Base-by-base conservation (phyloP, 2,888 invertebrate genomes). In the Chloromyia formosa region DNA sequence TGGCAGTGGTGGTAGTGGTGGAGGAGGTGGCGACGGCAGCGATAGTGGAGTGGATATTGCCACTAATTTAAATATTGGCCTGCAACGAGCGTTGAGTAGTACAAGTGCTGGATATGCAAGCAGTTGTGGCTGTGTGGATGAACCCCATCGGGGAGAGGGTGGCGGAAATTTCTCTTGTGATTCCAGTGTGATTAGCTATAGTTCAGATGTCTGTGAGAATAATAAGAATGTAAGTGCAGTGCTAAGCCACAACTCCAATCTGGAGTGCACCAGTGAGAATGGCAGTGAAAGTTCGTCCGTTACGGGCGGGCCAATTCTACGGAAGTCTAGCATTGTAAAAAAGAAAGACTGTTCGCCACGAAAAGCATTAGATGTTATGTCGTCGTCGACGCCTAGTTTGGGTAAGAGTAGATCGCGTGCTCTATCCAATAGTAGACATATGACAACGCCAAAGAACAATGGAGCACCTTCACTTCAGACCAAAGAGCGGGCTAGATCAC, bases 201-300 rank as follows among this genome's bases (percentile, higher is more conserved):
- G 91, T 78, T 93, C 93, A 1, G 93, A 92, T 74, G 75, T 81
- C 7, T 92, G 91, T 81, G 90, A 89, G 74, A 89, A 89, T 78
- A 87, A 88, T 35, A 80, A 79, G 62, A 78, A 76, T 10, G 73
- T 75, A 20, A 78, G 73, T 68, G 75, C 10, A 87, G 87, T 78
- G 18, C 45, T 77, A 18, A 73, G 76, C 69, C 73, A 76, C 40
- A 76, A 77, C 60, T 80, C 80, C 62, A 82, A 81, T 77, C 83
- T 83, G 56, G 85, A 85, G 66, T 83, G 82, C 56, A 90, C 89
- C 69, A 90, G 90, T 81, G 91, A 91, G 79, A 90, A 89, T 78
- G 93, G 93, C 64, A 93, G 93, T 79, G 94, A 94, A 81, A 93
- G 93, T 82, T 93, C 93, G 0, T 93, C 93, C 0, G 84, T 93